A percentile compares a stretch with the other conserved stretches of the same genome.
These are phyloP conservation scores for Drosophila pallidifrons DNA, from an alignment of 1,140 invertebrate genomes.

Conservation along the genomic window DNA sequence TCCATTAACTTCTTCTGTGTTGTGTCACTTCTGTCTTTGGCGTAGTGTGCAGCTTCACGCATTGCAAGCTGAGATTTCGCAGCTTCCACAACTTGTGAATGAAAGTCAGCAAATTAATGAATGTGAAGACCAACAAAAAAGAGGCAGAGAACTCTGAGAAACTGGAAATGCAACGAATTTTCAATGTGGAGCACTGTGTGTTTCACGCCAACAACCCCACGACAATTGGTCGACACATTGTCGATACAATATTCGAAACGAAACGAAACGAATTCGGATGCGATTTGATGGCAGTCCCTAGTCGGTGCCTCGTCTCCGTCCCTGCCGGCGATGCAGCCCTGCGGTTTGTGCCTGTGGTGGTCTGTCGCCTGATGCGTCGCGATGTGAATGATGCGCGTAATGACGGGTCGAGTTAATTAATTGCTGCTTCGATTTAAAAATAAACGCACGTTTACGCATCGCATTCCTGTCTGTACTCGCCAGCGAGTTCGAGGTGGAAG, in stretches of 20 bases:
- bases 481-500: conserved; percentile 8
- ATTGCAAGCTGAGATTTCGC: conserved; percentile 51
- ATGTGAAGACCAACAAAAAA: conserved; percentile 56
- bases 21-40: conserved; percentile 1
- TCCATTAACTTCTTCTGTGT: neutral
- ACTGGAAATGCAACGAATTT: conserved; percentile 40
- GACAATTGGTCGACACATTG: conserved; percentile 51
- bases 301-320: neutral
- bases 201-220: conserved; percentile 54
- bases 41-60: conserved; percentile 58
- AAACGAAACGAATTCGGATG: neutral
- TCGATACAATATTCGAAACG: conserved; percentile 8
- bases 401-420: conserved; percentile 82
- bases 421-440: conserved; percentile 82
- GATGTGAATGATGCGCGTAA: conserved; percentile 81
- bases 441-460: conserved; percentile 75
- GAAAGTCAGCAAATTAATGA: conserved; percentile 59
- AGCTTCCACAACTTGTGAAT: conserved; percentile 8
- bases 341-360: conserved; percentile 68
- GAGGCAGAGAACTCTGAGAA: neutral
- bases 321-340: conserved; percentile 1
- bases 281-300: neutral
- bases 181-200: conserved; percentile 64
- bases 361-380: conserved; percentile 78
- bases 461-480: conserved; percentile 70